Percentiles rank a stretch among this genome's conserved stretches.
Conservation (phyloP, 2,113 vertebrate species). For the Ammodytes dubius region DNA sequence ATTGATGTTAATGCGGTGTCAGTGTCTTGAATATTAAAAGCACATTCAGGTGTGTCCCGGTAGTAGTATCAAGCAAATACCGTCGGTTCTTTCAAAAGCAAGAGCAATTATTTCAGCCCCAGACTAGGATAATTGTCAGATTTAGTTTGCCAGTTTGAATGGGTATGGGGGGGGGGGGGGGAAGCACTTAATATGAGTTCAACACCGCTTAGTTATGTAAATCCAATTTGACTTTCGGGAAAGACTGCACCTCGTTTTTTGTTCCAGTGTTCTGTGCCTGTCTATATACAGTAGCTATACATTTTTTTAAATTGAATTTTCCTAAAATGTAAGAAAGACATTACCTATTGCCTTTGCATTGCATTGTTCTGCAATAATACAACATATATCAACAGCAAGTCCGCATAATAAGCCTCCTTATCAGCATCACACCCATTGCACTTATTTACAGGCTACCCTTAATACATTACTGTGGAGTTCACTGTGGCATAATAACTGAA, state of each 20-base stretch:
- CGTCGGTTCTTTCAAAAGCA: not conserved
- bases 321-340: no score
- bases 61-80: slow-evolving; percentile 22
- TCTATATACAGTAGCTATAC: no score
- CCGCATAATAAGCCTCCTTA: not conserved
- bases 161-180: no score
- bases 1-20: not conserved
- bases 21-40: not conserved
- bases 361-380: not conserved
- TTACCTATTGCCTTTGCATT: not conserved
- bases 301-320: no score
- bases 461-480: not conserved
- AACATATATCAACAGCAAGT: not conserved
- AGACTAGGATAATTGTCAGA: slow-evolving; percentile 1
- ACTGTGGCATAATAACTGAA: not conserved
- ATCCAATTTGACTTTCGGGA: not conserved
- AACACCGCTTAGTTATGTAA: not conserved
- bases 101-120: slow-evolving; percentile 15
- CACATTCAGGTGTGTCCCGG: not conserved
- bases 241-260: not conserved
- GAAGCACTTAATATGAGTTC: not conserved
- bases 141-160: slow-evolving; percentile 12
- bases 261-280: not conserved
- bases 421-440: not conserved
- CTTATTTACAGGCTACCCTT: not conserved